Evolutionary conservation across 2,888 invertebrate genomes (phyloP).

Genomic region (Stratiomys singularior): DNA sequence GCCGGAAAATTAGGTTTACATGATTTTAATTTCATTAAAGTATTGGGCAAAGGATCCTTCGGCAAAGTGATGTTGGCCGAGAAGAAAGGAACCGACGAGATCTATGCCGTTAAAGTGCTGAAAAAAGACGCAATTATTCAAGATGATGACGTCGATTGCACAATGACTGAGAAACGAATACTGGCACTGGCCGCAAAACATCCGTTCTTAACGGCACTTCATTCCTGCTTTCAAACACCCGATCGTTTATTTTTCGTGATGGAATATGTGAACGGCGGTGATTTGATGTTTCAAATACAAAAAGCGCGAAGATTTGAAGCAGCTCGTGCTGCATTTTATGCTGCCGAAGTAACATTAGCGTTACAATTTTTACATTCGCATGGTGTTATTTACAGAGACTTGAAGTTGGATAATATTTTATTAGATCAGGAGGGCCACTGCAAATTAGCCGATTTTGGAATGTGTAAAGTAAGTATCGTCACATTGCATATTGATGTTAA

Average conservation of each 20-base stretch:
- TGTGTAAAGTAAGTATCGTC: slow-evolving; percentile 90
- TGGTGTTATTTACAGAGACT: slow-evolving; percentile 98
- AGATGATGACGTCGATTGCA: slow-evolving; percentile 99
- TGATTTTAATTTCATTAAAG: slow-evolving; percentile 98
- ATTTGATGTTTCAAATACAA: slow-evolving; percentile 99
- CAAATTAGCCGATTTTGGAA: slow-evolving; percentile 95
- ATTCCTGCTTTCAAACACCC: slow-evolving; percentile 96
- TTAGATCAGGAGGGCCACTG: slow-evolving; percentile 96
- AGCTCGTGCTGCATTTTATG: slow-evolving; percentile 91
- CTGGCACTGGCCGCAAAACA: slow-evolving; percentile 96
- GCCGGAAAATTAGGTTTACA: slow-evolving; percentile 76
- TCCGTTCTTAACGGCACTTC: slow-evolving; percentile 96
- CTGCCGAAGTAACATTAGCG: slow-evolving; percentile 97
- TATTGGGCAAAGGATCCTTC: slow-evolving; percentile 98
- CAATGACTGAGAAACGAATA: slow-evolving; percentile 98
- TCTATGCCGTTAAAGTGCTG: slow-evolving; percentile 87
- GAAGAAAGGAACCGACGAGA: slow-evolving; percentile 90
- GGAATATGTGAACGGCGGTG: slow-evolving; percentile 99
- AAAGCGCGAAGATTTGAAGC: slow-evolving; percentile 98
- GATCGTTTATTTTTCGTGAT: slow-evolving; percentile 98
- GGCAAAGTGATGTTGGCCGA: slow-evolving; percentile 99
- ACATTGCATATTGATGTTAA: slow-evolving; percentile 58
- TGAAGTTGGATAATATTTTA: slow-evolving; percentile 98
- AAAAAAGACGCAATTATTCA: slow-evolving; percentile 98
- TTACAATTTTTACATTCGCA: slow-evolving; percentile 96